A percentile compares a stretch with the other conserved stretches of the same genome.
phyloP scores from a whole-genome alignment of 2,113 vertebrate genomes.

The Odontophorus gujanensis region DNA sequence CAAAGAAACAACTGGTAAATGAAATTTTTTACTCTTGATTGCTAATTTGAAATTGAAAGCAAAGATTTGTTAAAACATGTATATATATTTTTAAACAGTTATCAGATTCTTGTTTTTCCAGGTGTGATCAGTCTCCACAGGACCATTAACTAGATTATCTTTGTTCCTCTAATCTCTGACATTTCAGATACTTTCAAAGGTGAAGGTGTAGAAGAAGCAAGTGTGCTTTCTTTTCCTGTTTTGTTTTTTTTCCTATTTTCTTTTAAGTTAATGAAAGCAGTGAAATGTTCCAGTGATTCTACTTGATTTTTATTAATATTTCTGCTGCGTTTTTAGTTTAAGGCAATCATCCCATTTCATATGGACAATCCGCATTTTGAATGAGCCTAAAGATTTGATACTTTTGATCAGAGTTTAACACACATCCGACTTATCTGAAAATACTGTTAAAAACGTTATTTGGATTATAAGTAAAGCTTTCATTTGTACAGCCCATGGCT shows the following conservation, averaged over 20 bases:
- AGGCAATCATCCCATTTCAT: conserved; percentile 60
- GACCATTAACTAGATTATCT: not conserved
- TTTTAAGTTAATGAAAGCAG: not conserved
- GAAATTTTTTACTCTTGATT: not conserved
- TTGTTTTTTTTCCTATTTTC: not conserved
- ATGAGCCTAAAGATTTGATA: conserved; percentile 64
- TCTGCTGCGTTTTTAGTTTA: conserved; percentile 36
- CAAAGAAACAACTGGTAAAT: not conserved
- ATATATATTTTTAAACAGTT: not conserved
- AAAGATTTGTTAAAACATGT: not conserved
- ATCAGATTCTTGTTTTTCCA: not conserved
- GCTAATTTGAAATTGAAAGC: not conserved
- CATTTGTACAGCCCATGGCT: conserved; percentile 69
- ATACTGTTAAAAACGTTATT: conserved; percentile 72
- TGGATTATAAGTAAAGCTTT: conserved; percentile 75
- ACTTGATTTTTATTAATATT: conserved; percentile 61
- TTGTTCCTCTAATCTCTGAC: not conserved
- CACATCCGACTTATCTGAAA: conserved; percentile 70
- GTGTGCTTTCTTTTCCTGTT: fast-evolving
- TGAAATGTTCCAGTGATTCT: conserved; percentile 20
- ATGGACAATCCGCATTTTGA: conserved; percentile 23
- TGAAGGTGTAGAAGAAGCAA: not conserved
- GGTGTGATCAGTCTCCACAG: not conserved
- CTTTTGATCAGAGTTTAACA: conserved; percentile 70
- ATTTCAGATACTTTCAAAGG: conserved; percentile 16